These are phyloP conservation scores for Apostichopus leukothele DNA, from an alignment of 53 echinoderm and acorn worm species.

Conservation along the genomic window DNA sequence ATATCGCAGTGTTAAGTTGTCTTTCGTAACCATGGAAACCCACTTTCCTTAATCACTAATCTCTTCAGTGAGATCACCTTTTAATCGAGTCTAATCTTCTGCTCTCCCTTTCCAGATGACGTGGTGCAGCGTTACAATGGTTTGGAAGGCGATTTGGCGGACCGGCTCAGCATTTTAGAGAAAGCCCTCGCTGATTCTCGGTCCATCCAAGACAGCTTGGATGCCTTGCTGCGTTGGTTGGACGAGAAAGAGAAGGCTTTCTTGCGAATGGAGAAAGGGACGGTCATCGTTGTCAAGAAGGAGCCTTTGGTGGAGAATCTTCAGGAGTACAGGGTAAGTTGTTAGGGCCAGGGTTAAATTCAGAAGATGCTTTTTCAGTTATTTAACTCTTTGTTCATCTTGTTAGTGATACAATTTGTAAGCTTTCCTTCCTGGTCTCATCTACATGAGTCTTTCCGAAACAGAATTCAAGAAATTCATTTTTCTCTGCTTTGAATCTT, in stretches of 20 bases:
- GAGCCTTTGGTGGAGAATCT: constrained; percentile 90
- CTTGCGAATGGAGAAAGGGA: constrained; percentile 84
- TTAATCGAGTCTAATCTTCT: not conserved
- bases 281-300: constrained; percentile 96
- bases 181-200: constrained; percentile 88
- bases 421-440: too few relatives aligned
- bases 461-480: too few relatives aligned
- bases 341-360: too few relatives aligned
- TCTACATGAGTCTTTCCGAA: too few relatives aligned
- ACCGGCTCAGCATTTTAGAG: constrained; percentile 73
- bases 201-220: constrained; percentile 92
- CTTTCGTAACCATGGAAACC: too few relatives aligned
- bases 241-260: constrained; percentile 93
- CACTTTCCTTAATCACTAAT: too few relatives aligned
- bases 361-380: too few relatives aligned
- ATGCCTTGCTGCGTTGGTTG: constrained; percentile 93
- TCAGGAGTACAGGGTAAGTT: constrained; percentile 92
- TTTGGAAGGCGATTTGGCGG: constrained; percentile 84
- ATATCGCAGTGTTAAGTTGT: too few relatives aligned
- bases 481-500: not conserved
- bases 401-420: too few relatives aligned
- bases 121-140: constrained; percentile 75
- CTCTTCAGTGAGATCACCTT: too few relatives aligned
- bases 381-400: too few relatives aligned
- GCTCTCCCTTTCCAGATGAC: constrained; percentile 58